Evolutionary conservation across 2,888 invertebrate genomes (phyloP).

Genomic region (Perizoma flavofasciatum): DNA sequence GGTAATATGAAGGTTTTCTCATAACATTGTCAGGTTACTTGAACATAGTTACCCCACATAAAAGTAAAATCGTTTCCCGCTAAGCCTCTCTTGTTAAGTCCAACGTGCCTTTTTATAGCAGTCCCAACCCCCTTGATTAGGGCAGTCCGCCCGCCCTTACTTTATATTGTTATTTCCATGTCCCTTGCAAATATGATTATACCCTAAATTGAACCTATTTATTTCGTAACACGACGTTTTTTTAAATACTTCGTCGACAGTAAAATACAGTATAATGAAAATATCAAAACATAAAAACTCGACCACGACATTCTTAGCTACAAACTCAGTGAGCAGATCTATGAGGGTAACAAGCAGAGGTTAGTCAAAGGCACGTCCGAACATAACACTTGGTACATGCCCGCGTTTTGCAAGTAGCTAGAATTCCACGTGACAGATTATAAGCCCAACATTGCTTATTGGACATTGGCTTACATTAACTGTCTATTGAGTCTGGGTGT

Average conservation of each 20-base stretch:
- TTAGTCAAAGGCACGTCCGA: too few species aligned
- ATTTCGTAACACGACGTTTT: neutral
- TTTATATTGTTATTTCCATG: slow-evolving; percentile 23
- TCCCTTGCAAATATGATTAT: slow-evolving; percentile 7
- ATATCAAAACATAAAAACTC: too few species aligned
- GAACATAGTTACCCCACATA: slow-evolving; percentile 13
- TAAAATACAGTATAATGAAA: too few species aligned
- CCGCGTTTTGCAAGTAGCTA: too few species aligned
- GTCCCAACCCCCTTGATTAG: slow-evolving; percentile 25
- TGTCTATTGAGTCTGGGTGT: too few species aligned
- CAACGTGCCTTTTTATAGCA: slow-evolving; percentile 24
- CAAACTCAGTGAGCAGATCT: too few species aligned
- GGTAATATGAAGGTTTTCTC: slow-evolving; percentile 1
- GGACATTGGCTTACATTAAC: too few species aligned
- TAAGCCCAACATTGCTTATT: too few species aligned
- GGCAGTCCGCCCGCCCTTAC: slow-evolving; percentile 15
- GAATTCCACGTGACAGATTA: too few species aligned
- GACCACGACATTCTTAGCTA: too few species aligned
- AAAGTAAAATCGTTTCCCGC: slow-evolving; percentile 14
- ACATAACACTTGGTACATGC: too few species aligned
- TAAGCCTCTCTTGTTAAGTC: slow-evolving; percentile 22
- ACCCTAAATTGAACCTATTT: slow-evolving; percentile 11
- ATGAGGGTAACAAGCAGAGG: too few species aligned
- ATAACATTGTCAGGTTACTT: slow-evolving; percentile 4
- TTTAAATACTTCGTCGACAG: neutral